Evolutionary conservation across 2,888 invertebrate species (phyloP), one percentile per base, ranked within the genome.

Genomic region (Drosophila basisetae): DNA sequence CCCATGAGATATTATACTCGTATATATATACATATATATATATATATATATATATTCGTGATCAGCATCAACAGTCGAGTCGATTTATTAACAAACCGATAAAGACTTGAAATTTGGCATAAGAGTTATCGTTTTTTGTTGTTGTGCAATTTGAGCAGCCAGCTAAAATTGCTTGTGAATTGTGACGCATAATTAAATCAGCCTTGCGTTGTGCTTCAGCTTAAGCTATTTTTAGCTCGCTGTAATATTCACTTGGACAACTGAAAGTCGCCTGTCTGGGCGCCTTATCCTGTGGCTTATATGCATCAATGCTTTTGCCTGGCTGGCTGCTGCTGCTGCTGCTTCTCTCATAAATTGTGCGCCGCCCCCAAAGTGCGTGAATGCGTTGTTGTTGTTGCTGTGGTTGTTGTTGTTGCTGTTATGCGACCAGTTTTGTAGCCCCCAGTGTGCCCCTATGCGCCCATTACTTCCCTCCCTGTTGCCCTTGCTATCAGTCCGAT

Each of bases 261-360:
- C 61, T 59, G n/a, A 58, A 59, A 59, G 54, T 66, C 47, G 22
- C 18, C 50, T 49, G 60, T 67, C 77, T 61, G 50, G 50, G 18
- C 56, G 35, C 39, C 50, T 78, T 56, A 77, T 81, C 72, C 77
- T 64, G 37, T 49, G 16, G 76, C 59, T 70, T 62, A 55, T 47
- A 13, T 73, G 73, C 54, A 73, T 62, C 73, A 55, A 37, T 72
- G 72, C 18, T 25, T 52, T 22, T 30, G 58, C 22, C 33, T 31
- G 9, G 7, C 22, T 39, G n/a, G 30, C 30, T 16, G 4, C 1
- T 41, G 18, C 10, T 41, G n/a, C 1, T 41, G 41, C 4, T 41
- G 4, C 4, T 11, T 4, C 7, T 7, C 37, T 22, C 62, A 66
- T 28, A 49, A 60, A 41, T 64, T 58, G 47, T 28, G 39, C 22